These are phyloP conservation scores for Serrognathus titanus DNA, from an alignment of 2,888 invertebrate genomes.

Conservation along the genomic window DNA sequence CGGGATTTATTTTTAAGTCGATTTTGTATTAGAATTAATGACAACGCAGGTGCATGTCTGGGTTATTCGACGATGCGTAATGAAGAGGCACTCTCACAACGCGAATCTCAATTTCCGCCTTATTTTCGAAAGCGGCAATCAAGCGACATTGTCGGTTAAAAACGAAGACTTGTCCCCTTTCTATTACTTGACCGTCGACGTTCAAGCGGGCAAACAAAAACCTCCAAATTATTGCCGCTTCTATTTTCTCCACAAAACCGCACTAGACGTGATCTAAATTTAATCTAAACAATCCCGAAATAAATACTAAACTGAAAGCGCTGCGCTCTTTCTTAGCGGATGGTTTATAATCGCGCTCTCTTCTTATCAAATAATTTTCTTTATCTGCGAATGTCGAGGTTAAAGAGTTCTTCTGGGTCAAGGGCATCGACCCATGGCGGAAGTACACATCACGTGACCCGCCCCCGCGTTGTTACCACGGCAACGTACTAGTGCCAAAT, in stretches of 20 bases:
- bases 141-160: too few relatives aligned
- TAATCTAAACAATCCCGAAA: not conserved
- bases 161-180: too few relatives aligned
- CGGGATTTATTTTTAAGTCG: too few relatives aligned
- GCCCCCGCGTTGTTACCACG: slow-evolving; percentile 24
- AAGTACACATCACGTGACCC: slow-evolving; percentile 20
- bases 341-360: not conserved
- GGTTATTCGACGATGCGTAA: too few relatives aligned
- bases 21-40: too few relatives aligned
- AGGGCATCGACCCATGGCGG: slow-evolving; percentile 27
- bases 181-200: too few relatives aligned
- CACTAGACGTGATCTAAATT: slow-evolving; percentile 1
- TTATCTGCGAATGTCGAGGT: not conserved
- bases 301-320: not conserved
- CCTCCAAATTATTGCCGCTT: too few relatives aligned
- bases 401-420: slow-evolving; percentile 22
- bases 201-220: too few relatives aligned
- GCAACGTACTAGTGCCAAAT: slow-evolving; percentile 25
- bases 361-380: slow-evolving; percentile 1
- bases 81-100: too few relatives aligned
- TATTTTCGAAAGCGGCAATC: too few relatives aligned
- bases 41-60: too few relatives aligned
- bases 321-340: not conserved
- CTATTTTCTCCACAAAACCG: not conserved
- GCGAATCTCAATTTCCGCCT: too few relatives aligned